Percentiles rank a stretch among this genome's conserved stretches.
Evolutionary conservation across 2,797 vertebrate genomes (phyloP).

Genomic region (Vireo griseus): DNA sequence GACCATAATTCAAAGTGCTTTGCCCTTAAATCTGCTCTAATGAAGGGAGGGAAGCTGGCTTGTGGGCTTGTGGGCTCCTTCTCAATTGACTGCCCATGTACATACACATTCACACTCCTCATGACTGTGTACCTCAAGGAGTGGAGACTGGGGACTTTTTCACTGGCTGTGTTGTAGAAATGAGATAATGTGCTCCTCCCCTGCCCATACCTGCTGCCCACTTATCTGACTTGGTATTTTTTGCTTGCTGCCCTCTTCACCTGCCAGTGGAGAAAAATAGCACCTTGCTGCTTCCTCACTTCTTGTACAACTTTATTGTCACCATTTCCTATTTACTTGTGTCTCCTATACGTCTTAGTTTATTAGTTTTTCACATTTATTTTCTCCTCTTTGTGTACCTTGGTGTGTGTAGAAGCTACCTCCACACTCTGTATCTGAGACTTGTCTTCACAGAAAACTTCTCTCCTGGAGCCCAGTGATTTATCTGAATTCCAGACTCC

Average conservation of each 20-base stretch:
- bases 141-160: neutral
- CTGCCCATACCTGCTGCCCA: neutral
- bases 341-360: neutral
- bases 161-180: neutral
- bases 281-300: neutral
- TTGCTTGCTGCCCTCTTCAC: neutral
- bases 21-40: constrained; percentile 34
- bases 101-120: neutral
- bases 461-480: neutral
- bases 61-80: neutral
- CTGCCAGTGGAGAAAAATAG: neutral
- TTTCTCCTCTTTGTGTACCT: neutral
- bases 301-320: neutral
- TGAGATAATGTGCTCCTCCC: neutral
- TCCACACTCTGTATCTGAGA: neutral
- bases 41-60: neutral
- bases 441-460: neutral
- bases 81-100: neutral
- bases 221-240: neutral
- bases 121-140: neutral
- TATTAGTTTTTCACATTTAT: neutral
- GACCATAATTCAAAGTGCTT: constrained; percentile 26
- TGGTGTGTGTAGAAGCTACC: neutral
- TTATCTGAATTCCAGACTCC: neutral
- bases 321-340: neutral